Evolutionary conservation across 2,797 vertebrate genomes (phyloP), one percentile per base, ranked within the genome.

Genomic region (Macrochelys suwanniensis): DNA sequence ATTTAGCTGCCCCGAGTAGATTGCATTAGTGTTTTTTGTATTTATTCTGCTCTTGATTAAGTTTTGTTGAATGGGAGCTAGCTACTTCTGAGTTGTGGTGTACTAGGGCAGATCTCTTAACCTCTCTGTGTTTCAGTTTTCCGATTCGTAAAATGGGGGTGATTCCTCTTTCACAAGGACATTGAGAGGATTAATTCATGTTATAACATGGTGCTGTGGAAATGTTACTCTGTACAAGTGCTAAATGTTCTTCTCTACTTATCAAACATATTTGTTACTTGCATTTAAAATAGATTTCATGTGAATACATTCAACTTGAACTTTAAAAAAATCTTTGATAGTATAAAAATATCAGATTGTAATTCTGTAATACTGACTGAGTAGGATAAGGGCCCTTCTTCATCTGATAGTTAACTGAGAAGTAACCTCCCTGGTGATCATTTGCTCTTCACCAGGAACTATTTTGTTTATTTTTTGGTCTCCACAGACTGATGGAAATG

Each of bases 271-370:
- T 77, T 78, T 71, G 85, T 92, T 96, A 94, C 84, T 85, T 93
- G 83, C 74, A 56, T 76, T 76, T 96, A 93, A 89, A 95, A 80
- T 91, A 92, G 86, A 89, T 95, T 89, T 82, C 47, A 31, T 76
- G 49, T 49, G 84, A 95, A 91, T 19, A 50, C 53, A 25, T 76
- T 89, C 82, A 28, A 65, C 59, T 80, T 37, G 61, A 53, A 78
- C 71, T 87, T 91, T 47, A 71, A 90, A 93, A 94, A 84, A 83
- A 74, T 85, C 26, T 56, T 82, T 37, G 45, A 10, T 61, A 85
- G 80, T 54, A 51, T 88, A 82, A 57, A 83, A n/a, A 68, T 88
- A 57, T 23, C 51, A 82, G 92, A 81, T 88, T 79, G 47, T 85
- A 91, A 88, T 88, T 57, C 17, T n/a, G 82, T 74, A 13, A 6